These are phyloP conservation scores for Deroplatys truncata DNA, from an alignment of 2,888 invertebrate genomes.

Conservation along the genomic window DNA sequence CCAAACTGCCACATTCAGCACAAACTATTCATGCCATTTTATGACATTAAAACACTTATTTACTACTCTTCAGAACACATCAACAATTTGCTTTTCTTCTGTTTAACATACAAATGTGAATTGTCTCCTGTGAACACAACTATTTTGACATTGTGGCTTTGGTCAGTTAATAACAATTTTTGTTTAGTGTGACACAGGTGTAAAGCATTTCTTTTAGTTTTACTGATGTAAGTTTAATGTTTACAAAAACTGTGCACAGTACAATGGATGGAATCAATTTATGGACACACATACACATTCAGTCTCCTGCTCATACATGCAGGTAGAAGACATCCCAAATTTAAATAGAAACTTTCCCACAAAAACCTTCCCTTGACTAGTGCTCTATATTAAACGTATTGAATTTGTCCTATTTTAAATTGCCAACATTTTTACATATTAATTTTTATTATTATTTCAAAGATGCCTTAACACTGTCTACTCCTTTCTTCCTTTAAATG, in stretches of 20 bases:
- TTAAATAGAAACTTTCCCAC: neutral
- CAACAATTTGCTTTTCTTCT: neutral
- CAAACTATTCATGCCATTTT: neutral
- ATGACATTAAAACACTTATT: neutral
- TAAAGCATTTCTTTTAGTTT: neutral
- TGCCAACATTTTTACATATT: neutral
- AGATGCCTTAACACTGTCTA: neutral
- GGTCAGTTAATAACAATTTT: neutral
- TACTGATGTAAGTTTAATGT: neutral
- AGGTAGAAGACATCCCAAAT: neutral
- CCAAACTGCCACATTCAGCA: constrained; percentile 1
- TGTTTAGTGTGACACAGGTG: neutral
- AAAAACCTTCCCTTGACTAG: neutral
- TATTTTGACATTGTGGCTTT: neutral
- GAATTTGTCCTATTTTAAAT: too few species aligned
- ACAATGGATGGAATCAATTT: neutral
- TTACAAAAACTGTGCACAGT: neutral
- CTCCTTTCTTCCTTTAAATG: neutral
- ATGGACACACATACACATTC: neutral
- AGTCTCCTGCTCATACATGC: neutral
- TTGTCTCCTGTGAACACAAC: neutral
- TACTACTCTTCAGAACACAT: neutral
- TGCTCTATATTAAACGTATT: neutral
- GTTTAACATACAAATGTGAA: neutral
- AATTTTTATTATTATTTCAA: neutral